Conservation (phyloP, 2,888 invertebrate species). For the Agrotis clavis region DNA sequence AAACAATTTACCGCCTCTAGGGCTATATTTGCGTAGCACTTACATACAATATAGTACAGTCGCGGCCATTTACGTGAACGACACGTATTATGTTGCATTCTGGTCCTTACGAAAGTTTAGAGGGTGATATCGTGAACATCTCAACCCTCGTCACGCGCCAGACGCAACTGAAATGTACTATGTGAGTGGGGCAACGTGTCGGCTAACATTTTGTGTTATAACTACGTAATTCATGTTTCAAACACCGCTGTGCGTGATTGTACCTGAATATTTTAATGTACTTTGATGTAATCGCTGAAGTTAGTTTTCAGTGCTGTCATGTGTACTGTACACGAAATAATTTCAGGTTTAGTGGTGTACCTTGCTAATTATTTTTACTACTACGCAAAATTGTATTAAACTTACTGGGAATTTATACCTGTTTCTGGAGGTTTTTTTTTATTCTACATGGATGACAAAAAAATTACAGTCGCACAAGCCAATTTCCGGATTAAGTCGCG, state of each 20-base stretch:
- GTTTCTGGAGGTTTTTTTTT: too few species aligned
- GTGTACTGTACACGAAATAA: constrained; percentile 13
- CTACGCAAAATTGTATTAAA: not conserved
- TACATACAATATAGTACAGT: constrained; percentile 35
- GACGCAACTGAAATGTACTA: constrained; percentile 55
- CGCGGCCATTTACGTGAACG: constrained; percentile 48
- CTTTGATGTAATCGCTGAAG: constrained; percentile 45
- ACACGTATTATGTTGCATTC: constrained; percentile 62
- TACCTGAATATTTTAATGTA: constrained; percentile 59
- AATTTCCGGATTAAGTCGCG: too few species aligned
- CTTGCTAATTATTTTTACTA: not conserved
- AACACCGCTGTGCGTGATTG: constrained; percentile 52
- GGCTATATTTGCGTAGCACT: constrained; percentile 42
- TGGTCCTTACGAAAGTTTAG: constrained; percentile 64
- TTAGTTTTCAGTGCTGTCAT: constrained; percentile 28
- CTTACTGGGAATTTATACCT: not conserved
- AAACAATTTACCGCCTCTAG: constrained; percentile 50
- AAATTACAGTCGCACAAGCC: too few species aligned
- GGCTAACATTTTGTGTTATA: constrained; percentile 44
- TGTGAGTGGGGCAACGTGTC: constrained; percentile 24
- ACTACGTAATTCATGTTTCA: constrained; percentile 49
- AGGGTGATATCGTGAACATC: constrained; percentile 66
- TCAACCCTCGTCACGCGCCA: constrained; percentile 67
- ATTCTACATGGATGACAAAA: too few species aligned
- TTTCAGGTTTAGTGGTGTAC: constrained; percentile 1